Evolutionary conservation across 2,888 invertebrate genomes (phyloP).

Genomic region (Sminthurinus aureus): DNA sequence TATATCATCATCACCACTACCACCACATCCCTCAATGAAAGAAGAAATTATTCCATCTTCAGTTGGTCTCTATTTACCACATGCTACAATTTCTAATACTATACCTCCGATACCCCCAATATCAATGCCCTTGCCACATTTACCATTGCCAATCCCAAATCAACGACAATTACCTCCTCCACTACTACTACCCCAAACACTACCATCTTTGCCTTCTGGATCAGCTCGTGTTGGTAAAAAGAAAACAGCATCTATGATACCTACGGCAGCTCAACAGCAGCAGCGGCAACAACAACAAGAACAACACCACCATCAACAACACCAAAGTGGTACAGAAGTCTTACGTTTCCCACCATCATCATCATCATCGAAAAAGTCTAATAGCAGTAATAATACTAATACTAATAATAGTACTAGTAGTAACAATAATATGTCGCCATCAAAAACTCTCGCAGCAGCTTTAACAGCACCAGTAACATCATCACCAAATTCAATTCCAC

Average conservation of each 20-base stretch:
- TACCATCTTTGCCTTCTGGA: slow-evolving; percentile 28
- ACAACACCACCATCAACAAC: slow-evolving; percentile 26
- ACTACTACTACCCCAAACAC: slow-evolving; percentile 20
- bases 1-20: background rate
- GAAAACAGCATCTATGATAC: slow-evolving; percentile 35
- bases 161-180: background rate
- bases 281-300: slow-evolving; percentile 15
- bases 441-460: slow-evolving; percentile 24
- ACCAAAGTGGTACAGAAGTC: slow-evolving; percentile 35
- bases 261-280: slow-evolving; percentile 9
- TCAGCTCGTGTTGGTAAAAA: slow-evolving; percentile 39
- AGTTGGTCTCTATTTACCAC: background rate
- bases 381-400: background rate
- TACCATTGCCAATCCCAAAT: background rate
- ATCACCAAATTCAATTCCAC: slow-evolving; percentile 18
- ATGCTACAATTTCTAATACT: background rate
- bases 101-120: slow-evolving; percentile 25
- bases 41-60: background rate
- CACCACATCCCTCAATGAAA: background rate
- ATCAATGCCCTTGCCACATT: slow-evolving; percentile 38
- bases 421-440: slow-evolving; percentile 17
- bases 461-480: slow-evolving; percentile 13
- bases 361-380: slow-evolving; percentile 33
- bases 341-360: slow-evolving; percentile 34
- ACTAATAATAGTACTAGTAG: slow-evolving; percentile 23